Base-by-base conservation (phyloP, 2,113 vertebrate genomes). In the Ailurus styani region DNA sequence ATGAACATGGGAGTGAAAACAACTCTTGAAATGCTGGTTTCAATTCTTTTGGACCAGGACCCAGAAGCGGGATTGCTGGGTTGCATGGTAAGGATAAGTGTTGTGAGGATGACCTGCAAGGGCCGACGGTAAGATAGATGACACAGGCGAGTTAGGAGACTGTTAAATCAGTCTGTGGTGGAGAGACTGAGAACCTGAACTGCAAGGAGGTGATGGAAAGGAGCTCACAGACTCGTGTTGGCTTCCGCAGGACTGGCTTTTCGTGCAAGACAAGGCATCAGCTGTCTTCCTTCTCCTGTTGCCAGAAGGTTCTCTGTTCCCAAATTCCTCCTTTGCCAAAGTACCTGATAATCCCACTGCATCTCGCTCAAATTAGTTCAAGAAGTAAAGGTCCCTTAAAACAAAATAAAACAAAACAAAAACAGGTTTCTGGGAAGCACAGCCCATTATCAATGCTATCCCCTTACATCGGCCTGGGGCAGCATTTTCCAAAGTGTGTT, bases 371-470 rank as follows among this genome's bases (percentile, higher is more conserved):
- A 25, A 87, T 87, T 29, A 85, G 37, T 89, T 62, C 1, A 87
- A 95, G 75, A 84, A 50, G 4, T 45, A 62, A 90, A 40, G 1
- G 0, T n/a, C 42, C 52, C n/a, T 54, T 73, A 57, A 52, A 68
- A 64, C 37, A 72, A 88, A 68, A 81, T 34, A 75, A 94, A 93
- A 62, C 29, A 72, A 77, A 64, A 29, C 29, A 40, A 20, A 50
- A 54, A 57, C 27, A 47, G 55, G 6, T 14, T 75, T 88, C 55
- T 73, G 54, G 23, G 7, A 52, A 42, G 2, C n/a, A 21, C 14
- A 29, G 17, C 42, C 9, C 72, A 25, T 57, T 54, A 57, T 47
- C 34, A 52, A 27, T 27, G n/a, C 37, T n/a, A 55, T 66, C 6
- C 5, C 75, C 40, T 95, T 40, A 21, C 29, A 10, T 23, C 4